Evolutionary conservation across 2,888 invertebrate species (phyloP).

Genomic region (Apamea monoglypha): DNA sequence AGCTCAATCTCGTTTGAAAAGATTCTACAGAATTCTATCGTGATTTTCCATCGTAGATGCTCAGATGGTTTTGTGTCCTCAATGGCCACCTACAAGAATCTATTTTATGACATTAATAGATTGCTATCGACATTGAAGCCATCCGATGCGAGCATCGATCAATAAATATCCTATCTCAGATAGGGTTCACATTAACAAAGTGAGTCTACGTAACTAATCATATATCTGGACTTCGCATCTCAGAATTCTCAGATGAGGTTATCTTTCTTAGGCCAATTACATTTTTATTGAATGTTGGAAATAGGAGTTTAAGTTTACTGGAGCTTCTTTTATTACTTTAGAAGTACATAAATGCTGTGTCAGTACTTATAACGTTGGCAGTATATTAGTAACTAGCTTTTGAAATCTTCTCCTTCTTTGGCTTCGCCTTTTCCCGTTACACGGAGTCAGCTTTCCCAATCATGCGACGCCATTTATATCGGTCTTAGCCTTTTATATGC

Average conservation of each 20-base stretch:
- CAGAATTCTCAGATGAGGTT: conserved; percentile 28
- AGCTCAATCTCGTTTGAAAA: conserved; percentile 36
- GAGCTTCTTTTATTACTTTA: background rate
- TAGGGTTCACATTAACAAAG: conserved; percentile 47
- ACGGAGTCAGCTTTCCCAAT: background rate
- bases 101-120: conserved; percentile 55
- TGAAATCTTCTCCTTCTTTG: background rate
- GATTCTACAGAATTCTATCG: conserved; percentile 3
- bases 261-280: conserved; percentile 33
- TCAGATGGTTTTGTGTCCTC: conserved; percentile 4
- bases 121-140: conserved; percentile 54
- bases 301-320: background rate
- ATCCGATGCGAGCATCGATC: conserved; percentile 44
- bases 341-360: background rate
- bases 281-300: conserved; percentile 17
- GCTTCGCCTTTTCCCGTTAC: background rate
- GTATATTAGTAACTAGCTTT: background rate
- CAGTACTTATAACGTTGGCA: background rate
- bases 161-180: conserved; percentile 47
- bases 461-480: background rate
- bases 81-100: conserved; percentile 44
- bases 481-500: too few species aligned
- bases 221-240: conserved; percentile 48
- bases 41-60: conserved; percentile 20
- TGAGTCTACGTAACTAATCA: conserved; percentile 38